Base-by-base conservation (phyloP, 2,888 invertebrate genomes). In the Hetaerina titia region DNA sequence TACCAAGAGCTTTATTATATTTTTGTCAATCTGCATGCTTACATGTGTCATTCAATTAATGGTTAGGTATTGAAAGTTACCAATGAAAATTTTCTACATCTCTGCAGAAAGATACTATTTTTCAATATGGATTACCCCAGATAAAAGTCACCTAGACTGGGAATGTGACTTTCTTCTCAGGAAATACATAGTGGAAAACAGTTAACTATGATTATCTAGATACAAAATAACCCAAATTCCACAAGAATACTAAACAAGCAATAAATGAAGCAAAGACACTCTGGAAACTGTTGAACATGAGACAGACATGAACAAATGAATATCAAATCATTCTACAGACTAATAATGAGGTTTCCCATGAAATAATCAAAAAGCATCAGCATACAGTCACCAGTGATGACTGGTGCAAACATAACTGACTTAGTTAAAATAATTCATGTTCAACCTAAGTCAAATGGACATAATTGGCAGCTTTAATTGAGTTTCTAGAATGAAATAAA, bases 401-500 rank as follows among this genome's bases (percentile, higher is more conserved):
- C 57, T 57, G n/a, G 89, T 56, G 45, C 56, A 58, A 58, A 31
- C 11, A 58, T 22, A 56, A 89, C 19, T 8, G 13, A 0, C 56
- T 45, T 15, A 90, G 56, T 56, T 45, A n/a, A 64, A 69, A 92
- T 74, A 45, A n/a, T 64, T 92, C 45, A 69, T 69, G n/a, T 56
- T 64, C 69, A 92, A 69, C 69, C 17, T 90, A 64, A 64, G 90
- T 64, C 25, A 60, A 90, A 90, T 64, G 64, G 90, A 64, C 90
- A 90, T 25, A 90, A 45, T 90, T 13, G 60, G 60, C 58, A 25
- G 90, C 64, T 64, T 63, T 64, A 64, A 64, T 22, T 64, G 69
- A 74, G 31, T 90, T 90, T 64, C 90, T 90, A 90, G 90, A 92
- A 92, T 92, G 56, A 69, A 92, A 74, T 56, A 92, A 92, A 92